Base-by-base conservation (phyloP, 2,888 invertebrate genomes). In the Amphiduros pacificus region DNA sequence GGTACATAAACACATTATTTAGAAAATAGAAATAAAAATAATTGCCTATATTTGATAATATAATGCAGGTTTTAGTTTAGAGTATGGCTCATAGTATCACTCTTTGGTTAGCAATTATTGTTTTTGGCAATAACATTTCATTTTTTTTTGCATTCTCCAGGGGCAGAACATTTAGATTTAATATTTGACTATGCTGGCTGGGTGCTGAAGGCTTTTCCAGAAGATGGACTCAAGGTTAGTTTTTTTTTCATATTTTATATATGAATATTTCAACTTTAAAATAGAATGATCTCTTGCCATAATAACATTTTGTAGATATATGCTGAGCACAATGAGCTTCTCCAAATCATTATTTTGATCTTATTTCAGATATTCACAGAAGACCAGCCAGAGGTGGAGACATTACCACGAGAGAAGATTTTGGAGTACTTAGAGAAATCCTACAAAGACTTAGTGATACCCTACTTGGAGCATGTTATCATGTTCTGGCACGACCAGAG, bases 161-260 rank as follows among this genome's bases (percentile, higher is more conserved):
- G 92, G 40, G 82, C 87, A 9, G 90, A 91, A 28, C 88, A 95
- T 75, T 86, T 94, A 71, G 90, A 92, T 65, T 84, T 97, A 65
- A 95, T 99, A 76, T 89, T 97, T 76, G 92, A 97, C 79, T 98
- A 94, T 85, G 89, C 95, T 24, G 90, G 91, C 68, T 96, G 95
- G 94, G 91, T 99, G 55, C 84, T 99, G 48, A 88, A 88, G 62
- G 89, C 91, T 71, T 87, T 92, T 79, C 92, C 95, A 0, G 91
- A 91, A 68, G 92, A 95, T 79, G 98, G 97, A 0, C 84, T 99
- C 4, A 90, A 87, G 75, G 84, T 84, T 67, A 56, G 58, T 5
- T 22, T 11, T 14, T 17, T 41, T n/a, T n/a, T n/a, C n/a, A n/a
- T n/a, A n/a, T n/a, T n/a, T n/a, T n/a, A n/a, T n/a, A n/a, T n/a